Evolutionary conservation across 2,113 vertebrate species (phyloP).

Genomic region (Abramis brama): DNA sequence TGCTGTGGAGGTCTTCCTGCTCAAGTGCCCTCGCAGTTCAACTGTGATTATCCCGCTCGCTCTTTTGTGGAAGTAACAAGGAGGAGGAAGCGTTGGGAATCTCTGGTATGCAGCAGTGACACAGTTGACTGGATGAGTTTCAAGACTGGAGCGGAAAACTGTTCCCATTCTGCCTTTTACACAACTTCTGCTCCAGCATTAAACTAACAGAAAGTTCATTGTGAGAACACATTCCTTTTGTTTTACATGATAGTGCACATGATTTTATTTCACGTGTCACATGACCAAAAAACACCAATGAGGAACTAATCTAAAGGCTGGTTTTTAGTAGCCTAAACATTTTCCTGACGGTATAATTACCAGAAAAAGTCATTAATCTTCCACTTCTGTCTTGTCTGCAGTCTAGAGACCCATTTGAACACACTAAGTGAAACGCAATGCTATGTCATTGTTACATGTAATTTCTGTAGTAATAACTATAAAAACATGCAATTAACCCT

Average conservation of each 20-base stretch:
- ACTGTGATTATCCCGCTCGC: constrained; percentile 47
- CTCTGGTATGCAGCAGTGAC: constrained; percentile 73
- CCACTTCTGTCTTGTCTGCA: background rate
- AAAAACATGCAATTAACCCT: too few species aligned
- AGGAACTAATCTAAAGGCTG: background rate
- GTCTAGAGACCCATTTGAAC: background rate
- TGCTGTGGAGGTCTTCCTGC: constrained; percentile 56
- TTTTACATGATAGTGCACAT: constrained; percentile 4
- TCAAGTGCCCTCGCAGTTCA: constrained; percentile 54
- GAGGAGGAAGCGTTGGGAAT: constrained; percentile 76
- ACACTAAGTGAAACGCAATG: background rate
- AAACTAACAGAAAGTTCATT: constrained; percentile 18
- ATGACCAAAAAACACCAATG: background rate
- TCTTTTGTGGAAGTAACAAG: constrained; percentile 61
- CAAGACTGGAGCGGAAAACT: constrained; percentile 54
- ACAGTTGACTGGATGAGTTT: constrained; percentile 66
- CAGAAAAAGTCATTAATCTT: background rate
- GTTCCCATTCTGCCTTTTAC: constrained; percentile 54
- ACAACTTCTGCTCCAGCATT: constrained; percentile 31
- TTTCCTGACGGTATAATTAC: background rate
- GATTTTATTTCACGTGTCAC: background rate
- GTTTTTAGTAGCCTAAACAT: background rate
- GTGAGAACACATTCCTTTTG: constrained; percentile 1
- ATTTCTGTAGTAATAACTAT: too few species aligned
- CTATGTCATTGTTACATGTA: too few species aligned